Evolutionary conservation across 1,140 invertebrate genomes (phyloP).

Genomic region (Hyles vespertilio): DNA sequence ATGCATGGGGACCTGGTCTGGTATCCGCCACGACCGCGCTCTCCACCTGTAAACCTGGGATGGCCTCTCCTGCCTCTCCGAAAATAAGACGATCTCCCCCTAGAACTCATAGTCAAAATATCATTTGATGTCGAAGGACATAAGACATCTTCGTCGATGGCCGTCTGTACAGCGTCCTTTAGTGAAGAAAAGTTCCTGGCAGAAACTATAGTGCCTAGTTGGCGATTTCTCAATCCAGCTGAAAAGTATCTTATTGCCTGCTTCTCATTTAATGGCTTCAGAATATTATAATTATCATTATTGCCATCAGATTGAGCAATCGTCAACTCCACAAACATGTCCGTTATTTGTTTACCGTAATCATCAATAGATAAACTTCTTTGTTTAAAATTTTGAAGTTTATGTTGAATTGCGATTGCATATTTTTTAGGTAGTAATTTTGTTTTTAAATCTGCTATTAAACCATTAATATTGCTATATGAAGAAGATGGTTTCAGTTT

Average conservation of each 20-base stretch:
- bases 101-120: not conserved
- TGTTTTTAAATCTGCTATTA: no score
- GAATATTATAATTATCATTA: no score
- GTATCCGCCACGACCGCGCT: not conserved
- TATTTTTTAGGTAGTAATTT: no score
- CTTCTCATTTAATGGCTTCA: constrained; percentile 15
- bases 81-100: not conserved
- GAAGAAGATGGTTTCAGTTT: no score
- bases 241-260: constrained; percentile 16
- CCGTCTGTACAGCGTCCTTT: constrained; percentile 17
- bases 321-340: not conserved
- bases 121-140: constrained; percentile 1
- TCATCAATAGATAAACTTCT: no score
- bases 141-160: constrained; percentile 15
- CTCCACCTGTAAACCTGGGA: not conserved
- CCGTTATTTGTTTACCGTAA: not conserved
- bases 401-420: no score
- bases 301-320: no score
- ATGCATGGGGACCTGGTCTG: not conserved
- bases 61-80: not conserved
- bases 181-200: constrained; percentile 15
- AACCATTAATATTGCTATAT: no score
- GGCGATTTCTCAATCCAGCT: constrained; percentile 13
- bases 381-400: no score
- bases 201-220: constrained; percentile 14